These are phyloP conservation scores for Tolmerus cingulatus DNA, from an alignment of 2,888 invertebrate genomes.

Conservation along the genomic window DNA sequence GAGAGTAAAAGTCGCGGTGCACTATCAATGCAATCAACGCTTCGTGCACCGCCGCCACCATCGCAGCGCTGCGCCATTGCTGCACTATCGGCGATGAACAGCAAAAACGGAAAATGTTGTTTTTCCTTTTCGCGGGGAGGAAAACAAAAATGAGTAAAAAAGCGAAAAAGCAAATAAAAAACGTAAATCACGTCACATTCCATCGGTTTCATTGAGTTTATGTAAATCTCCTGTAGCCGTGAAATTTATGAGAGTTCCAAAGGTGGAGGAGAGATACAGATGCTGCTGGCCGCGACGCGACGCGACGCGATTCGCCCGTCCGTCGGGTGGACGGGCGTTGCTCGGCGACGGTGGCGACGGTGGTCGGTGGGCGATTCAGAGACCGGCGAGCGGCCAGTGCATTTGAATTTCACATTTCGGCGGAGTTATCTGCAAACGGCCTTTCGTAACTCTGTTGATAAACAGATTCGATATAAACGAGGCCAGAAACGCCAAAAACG, in stretches of 20 bases:
- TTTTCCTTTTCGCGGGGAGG: neutral
- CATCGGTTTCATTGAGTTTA: conserved; percentile 39
- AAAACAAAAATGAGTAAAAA: neutral
- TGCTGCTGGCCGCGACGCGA: neutral
- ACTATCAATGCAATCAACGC: conserved; percentile 29
- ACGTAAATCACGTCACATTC: conserved; percentile 24
- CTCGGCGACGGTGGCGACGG: neutral
- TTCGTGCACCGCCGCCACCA: neutral
- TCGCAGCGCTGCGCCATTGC: neutral
- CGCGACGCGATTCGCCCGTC: neutral
- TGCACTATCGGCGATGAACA: neutral
- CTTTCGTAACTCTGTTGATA: neutral
- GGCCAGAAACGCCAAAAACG: neutral
- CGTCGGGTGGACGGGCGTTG: neutral
- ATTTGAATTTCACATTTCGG: neutral
- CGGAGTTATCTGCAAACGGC: neutral
- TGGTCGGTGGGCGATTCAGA: neutral
- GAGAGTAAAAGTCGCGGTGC: conserved; percentile 18
- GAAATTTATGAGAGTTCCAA: conserved; percentile 32
- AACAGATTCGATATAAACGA: neutral
- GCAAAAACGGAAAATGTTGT: conserved; percentile 9
- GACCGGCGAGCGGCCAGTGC: neutral
- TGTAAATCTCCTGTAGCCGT: conserved; percentile 36
- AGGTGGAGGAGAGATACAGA: conserved; percentile 19
- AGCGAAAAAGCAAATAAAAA: neutral